Evolutionary conservation across 1,140 invertebrate genomes (phyloP), one percentile per base, ranked within the genome.

Genomic region (Drosophila carrolli): DNA sequence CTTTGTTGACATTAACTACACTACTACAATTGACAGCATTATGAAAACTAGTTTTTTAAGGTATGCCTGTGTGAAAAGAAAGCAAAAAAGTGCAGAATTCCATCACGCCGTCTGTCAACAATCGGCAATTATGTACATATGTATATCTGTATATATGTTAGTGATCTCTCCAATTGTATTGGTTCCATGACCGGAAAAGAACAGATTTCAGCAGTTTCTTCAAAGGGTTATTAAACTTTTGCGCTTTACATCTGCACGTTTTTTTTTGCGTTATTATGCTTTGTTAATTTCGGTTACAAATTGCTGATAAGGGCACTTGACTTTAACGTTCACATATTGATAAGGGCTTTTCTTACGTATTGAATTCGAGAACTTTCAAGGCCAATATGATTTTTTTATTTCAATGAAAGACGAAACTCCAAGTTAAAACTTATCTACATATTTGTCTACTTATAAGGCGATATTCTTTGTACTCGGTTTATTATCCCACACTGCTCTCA

Each of bases 41-140:
- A 51, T n/a, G 3, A 54, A 77, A 84, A 85, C 81, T 85, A 73
- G 81, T 85, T 85, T 84, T 68, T 23, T 44, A 9, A 53, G 61
- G 55, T 61, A 50, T 57, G 59, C 7, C 37, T 4, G 8, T 14
- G 23, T 5, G 10, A 35, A 43, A 67, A 50, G 41, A 65, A 67
- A 43, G 56, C 38, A 43, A 41, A 77, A 70, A 78, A 35, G 32
- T 48, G 27, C 60, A 46, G 61, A 68, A 68, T 83, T 82, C 57
- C 79, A 58, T 59, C 43, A 41, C 43, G 46, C 16, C 35, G 63
- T 35, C 48, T 57, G 29, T 63, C 62, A 43, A 67, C 55, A 76
- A 61, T 54, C 35, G 53, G 43, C 67, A 68, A 74, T 75, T 68
- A 68, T 23, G 32, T 48, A 58, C 23, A 23, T 23, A 23, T 23